phyloP scores from a whole-genome alignment of 1,140 invertebrate species.

The Amphibalanus amphitrite region DNA sequence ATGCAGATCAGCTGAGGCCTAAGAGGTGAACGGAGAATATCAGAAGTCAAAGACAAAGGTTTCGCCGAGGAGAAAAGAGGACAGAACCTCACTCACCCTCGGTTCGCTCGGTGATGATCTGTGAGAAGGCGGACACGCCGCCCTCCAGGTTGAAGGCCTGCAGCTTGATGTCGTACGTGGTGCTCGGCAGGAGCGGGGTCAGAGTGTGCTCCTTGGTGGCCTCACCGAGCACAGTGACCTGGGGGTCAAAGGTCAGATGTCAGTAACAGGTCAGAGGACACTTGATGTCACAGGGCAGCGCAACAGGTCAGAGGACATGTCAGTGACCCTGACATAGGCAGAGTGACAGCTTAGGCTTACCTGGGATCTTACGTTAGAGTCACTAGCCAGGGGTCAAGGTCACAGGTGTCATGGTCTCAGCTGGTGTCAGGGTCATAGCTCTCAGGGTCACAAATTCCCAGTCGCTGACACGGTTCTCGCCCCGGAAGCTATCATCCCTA shows the following conservation, averaged over 20 bases:
- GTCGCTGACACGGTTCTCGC: too few species aligned
- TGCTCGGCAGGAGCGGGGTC: constrained; percentile 54
- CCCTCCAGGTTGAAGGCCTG: constrained; percentile 74
- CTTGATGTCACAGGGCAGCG: background rate
- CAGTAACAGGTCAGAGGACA: background rate
- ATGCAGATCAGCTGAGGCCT: too few species aligned
- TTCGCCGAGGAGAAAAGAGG: background rate
- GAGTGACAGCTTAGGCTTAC: too few species aligned
- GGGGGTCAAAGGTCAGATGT: background rate
- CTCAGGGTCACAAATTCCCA: too few species aligned
- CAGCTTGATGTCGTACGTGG: constrained; percentile 74
- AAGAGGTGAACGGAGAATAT: background rate
- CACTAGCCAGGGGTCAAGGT: too few species aligned
- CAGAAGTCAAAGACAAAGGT: background rate
- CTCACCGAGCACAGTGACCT: constrained; percentile 44
- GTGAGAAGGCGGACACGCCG: constrained; percentile 61
- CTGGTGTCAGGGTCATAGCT: too few species aligned
- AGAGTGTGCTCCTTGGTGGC: constrained; percentile 47
- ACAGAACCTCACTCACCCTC: background rate
- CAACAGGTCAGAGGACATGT: background rate
- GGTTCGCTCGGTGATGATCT: constrained; percentile 52
- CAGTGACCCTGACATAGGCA: constrained; percentile 1
- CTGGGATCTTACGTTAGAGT: too few species aligned
- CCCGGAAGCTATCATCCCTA: too few species aligned
- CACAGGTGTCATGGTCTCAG: too few species aligned